phyloP scores from a whole-genome alignment of 2,888 invertebrate species.

The Gasteruption jaculator region DNA sequence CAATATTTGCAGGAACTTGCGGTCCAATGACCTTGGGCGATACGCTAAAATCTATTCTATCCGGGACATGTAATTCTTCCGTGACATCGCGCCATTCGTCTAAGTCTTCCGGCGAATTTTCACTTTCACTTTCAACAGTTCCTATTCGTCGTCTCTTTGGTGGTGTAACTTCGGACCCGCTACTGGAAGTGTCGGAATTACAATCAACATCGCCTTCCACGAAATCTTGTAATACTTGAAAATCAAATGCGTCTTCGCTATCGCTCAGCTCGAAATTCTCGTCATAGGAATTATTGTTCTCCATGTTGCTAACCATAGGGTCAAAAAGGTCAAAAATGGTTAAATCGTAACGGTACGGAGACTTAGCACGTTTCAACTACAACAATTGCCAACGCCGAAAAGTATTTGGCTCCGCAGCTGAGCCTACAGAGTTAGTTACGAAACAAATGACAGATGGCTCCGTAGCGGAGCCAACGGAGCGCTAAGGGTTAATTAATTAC shows the following conservation, averaged over 20 bases:
- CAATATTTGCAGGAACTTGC: slow-evolving; percentile 16
- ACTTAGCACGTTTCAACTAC: slow-evolving; percentile 15
- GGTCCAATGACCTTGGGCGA: slow-evolving; percentile 17
- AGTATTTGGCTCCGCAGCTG: slow-evolving; percentile 18
- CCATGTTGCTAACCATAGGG: slow-evolving; percentile 14
- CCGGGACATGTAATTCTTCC: slow-evolving; percentile 13
- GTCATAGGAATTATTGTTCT: slow-evolving; percentile 17
- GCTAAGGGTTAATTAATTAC: slow-evolving; percentile 12
- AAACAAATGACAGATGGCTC: too few relatives aligned
- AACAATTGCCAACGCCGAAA: slow-evolving; percentile 17
- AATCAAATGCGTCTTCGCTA: slow-evolving; percentile 21
- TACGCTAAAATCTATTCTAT: slow-evolving; percentile 18
- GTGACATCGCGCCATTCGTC: slow-evolving; percentile 17
- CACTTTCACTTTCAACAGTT: slow-evolving; percentile 15
- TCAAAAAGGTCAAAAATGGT: slow-evolving; percentile 11
- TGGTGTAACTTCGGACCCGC: slow-evolving; percentile 13
- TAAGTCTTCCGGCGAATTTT: slow-evolving; percentile 14
- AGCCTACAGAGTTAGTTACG: too few relatives aligned
- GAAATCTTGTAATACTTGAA: slow-evolving; percentile 13
- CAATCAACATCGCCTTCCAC: too few relatives aligned
- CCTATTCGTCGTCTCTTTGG: slow-evolving; percentile 16
- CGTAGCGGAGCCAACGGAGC: slow-evolving; percentile 16
- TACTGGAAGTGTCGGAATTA: slow-evolving; percentile 16
- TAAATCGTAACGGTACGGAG: slow-evolving; percentile 8
- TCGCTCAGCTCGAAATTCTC: slow-evolving; percentile 20